Evolutionary conservation across 2,113 vertebrate species (phyloP).

Genomic region (Grantiella picta): DNA sequence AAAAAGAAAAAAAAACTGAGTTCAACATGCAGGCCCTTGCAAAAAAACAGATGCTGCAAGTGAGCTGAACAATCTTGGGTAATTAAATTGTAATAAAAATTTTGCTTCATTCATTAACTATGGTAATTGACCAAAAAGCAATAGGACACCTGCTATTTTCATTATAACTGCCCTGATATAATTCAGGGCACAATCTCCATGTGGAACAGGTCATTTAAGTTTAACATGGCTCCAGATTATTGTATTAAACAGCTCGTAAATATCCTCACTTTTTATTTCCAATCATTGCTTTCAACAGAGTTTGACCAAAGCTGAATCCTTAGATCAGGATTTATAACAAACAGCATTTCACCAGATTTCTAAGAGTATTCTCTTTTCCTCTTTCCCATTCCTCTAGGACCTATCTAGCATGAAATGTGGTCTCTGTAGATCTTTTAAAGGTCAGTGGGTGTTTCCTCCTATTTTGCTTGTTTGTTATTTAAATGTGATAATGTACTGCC

Average conservation of each 20-base stretch:
- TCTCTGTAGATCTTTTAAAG: background rate
- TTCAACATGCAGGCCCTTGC: background rate
- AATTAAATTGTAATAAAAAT: slow-evolving; percentile 54
- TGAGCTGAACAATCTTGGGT: slow-evolving; percentile 11
- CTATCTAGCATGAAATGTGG: background rate
- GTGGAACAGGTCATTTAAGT: slow-evolving; percentile 2
- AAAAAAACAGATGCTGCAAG: slow-evolving; percentile 51
- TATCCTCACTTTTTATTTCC: background rate
- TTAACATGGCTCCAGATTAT: slow-evolving; percentile 13
- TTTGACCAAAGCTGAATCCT: background rate
- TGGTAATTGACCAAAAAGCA: slow-evolving; percentile 57
- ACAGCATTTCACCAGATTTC: background rate
- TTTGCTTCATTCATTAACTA: slow-evolving; percentile 41
- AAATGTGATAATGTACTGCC: background rate
- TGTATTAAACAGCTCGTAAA: slow-evolving; percentile 30
- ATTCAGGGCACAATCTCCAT: background rate
- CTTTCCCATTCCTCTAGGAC: background rate
- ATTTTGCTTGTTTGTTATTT: background rate
- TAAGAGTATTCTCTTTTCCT: background rate
- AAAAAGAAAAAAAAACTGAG: background rate
- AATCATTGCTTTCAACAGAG: background rate
- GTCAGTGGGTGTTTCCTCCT: background rate
- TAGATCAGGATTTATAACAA: background rate
- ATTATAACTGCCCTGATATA: background rate
- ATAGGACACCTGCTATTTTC: slow-evolving; percentile 33